Base-by-base conservation (phyloP, 2,888 invertebrate species). In the Hyles lineata region DNA sequence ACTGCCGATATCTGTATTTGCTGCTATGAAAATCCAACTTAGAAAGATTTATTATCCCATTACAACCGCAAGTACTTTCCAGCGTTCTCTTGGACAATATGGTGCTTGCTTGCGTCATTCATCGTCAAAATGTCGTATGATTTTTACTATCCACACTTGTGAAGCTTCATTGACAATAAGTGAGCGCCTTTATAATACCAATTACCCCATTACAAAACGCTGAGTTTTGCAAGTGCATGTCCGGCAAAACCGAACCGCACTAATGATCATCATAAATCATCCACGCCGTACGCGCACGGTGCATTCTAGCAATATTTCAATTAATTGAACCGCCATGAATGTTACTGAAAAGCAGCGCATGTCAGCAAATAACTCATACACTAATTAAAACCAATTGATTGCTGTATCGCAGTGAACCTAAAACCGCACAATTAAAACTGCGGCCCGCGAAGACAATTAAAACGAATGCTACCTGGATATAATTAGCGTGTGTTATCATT, bases 361-460 rank as follows among this genome's bases (percentile, higher is more conserved):
- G 43, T 50, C 23, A 50, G 63, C 43, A n/a, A 63, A 50, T 67
- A 50, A 25, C 61, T 67, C 50, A 67, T 9, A 50, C 50, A 67
- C 50, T 67, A 67, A 67, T 67, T 67, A 67, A 23, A 50, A 67
- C 23, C 43, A 67, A 23, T 67, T 67, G 50, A 67, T 50, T 67
- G 67, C 67, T 67, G 50, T 50, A 43, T 23, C 43, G 23, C 50
- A 21, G 11, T 43, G 32, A 23, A 67, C 21, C 63, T 43, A 67
- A 23, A 67, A 67, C 67, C 67, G 23, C 67, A 67, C 43, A 23
- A 43, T 67, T 67, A 67, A 67, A 67, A 50, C 50, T 67, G 63
- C 35, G 63, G 43, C 21, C 35, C 21, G 9, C 35, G 35, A 63
- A 43, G 21, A 67, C 50, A 67, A 67, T 50, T 50, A 67, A 23